These are phyloP conservation scores for Sylvicapra grimmia DNA, from an alignment of 2,113 vertebrate genomes.

Conservation along the genomic window DNA sequence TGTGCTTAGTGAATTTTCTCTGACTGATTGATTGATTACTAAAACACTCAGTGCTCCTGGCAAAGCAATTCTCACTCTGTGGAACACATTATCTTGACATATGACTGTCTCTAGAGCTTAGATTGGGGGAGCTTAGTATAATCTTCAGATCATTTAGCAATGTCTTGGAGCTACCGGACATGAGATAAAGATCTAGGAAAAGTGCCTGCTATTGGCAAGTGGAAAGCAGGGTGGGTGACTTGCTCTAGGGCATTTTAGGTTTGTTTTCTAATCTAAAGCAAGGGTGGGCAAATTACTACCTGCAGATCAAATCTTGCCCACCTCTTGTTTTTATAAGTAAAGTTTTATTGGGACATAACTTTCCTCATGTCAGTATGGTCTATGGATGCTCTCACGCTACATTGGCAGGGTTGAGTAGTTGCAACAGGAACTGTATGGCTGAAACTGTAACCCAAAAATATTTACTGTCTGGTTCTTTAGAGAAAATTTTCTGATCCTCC, in stretches of 20 bases:
- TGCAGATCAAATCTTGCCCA: neutral
- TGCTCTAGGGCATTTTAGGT: neutral
- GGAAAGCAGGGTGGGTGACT: neutral
- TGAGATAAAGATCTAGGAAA: neutral
- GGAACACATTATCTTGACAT: neutral
- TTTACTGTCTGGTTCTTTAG: neutral
- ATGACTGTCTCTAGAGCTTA: neutral
- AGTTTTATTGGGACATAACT: neutral
- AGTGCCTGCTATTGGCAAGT: neutral
- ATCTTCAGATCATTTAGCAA: neutral
- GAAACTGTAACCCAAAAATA: neutral
- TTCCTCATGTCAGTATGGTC: neutral
- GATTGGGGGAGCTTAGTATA: neutral
- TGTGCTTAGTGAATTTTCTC: neutral
- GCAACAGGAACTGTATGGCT: neutral
- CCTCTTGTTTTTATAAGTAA: neutral
- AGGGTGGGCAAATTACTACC: neutral
- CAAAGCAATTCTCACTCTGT: slow-evolving; percentile 7
- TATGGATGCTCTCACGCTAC: neutral
- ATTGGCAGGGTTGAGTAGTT: neutral
- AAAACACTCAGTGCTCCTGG: neutral
- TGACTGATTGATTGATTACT: slow-evolving; percentile 40
- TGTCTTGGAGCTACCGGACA: neutral
- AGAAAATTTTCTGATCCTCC: neutral
- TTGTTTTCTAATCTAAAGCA: neutral